Evolutionary conservation across 2,888 invertebrate species (phyloP).

Genomic region (Diloba caeruleocephala): DNA sequence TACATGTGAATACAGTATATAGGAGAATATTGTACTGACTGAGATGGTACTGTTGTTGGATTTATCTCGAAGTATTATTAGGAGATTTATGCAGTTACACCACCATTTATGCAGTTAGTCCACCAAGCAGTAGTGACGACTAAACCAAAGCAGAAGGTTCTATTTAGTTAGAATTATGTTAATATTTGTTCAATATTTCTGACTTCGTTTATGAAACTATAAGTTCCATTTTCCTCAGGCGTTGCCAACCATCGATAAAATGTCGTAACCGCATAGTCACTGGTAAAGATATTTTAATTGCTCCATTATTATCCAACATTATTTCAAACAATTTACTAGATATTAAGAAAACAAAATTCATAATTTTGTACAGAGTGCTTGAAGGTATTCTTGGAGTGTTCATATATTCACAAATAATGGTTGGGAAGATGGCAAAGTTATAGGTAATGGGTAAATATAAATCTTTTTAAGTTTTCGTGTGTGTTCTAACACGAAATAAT

Average conservation of each 20-base stretch:
- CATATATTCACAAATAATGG: background rate
- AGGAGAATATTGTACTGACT: constrained; percentile 22
- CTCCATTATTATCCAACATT: constrained; percentile 22
- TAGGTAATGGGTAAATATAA: constrained; percentile 1
- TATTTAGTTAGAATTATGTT: constrained; percentile 31
- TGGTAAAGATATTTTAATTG: constrained; percentile 34
- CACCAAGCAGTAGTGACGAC: no score
- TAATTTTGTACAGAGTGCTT: background rate
- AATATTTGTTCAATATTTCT: constrained; percentile 24
- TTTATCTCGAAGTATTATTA: constrained; percentile 13
- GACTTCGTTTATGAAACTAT: constrained; percentile 29
- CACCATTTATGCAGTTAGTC: no score
- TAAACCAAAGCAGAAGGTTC: constrained; percentile 19
- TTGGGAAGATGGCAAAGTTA: background rate
- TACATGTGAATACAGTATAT: constrained; percentile 17
- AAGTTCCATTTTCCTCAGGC: constrained; percentile 11
- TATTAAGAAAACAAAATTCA: constrained; percentile 28
- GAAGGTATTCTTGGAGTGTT: background rate
- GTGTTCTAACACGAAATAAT: constrained; percentile 46
- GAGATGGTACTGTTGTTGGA: constrained; percentile 2
- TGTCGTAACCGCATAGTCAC: constrained; percentile 10
- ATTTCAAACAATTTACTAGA: constrained; percentile 31
- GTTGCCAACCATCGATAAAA: constrained; percentile 24
- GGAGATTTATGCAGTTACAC: constrained; percentile 9
- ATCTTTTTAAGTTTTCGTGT: constrained; percentile 14